A percentile compares a stretch with the other conserved stretches of the same genome.
Conservation (phyloP, 2,888 invertebrate species). For the Pachymerium ferrugineum region DNA sequence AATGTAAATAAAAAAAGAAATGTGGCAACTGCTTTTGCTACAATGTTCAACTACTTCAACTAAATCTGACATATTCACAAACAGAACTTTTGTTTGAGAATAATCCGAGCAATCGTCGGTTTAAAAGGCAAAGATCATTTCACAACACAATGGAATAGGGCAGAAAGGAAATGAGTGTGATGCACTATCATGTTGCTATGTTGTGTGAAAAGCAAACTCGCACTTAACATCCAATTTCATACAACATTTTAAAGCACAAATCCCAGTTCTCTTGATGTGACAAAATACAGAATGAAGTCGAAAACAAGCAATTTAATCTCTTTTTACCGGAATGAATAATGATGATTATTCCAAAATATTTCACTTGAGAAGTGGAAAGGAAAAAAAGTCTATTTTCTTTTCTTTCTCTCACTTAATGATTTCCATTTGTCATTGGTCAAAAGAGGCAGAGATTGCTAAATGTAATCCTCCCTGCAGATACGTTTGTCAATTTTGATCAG, state of each 20-base stretch:
- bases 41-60: no score
- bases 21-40: no score
- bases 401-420: not conserved
- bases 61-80: no score
- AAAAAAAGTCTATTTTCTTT: not conserved
- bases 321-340: slow-evolving; percentile 1
- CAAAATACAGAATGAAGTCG: not conserved
- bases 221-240: not conserved
- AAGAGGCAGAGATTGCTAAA: not conserved
- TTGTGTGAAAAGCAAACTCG: no score
- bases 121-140: no score
- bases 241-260: not conserved
- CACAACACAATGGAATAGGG: no score
- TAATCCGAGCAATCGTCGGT: no score
- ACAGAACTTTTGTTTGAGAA: no score
- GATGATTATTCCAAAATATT: slow-evolving; percentile 11
- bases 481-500: not conserved
- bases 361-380: not conserved
- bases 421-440: slow-evolving; percentile 24
- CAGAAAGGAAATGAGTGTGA: not conserved
- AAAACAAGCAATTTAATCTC: not conserved
- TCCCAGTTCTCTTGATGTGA: no score
- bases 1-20: no score
- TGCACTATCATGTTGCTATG: not conserved
- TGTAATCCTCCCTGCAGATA: not conserved